Base-by-base conservation (phyloP, 64 coral and sea anemone species). In the Astreopora myriophthalma region DNA sequence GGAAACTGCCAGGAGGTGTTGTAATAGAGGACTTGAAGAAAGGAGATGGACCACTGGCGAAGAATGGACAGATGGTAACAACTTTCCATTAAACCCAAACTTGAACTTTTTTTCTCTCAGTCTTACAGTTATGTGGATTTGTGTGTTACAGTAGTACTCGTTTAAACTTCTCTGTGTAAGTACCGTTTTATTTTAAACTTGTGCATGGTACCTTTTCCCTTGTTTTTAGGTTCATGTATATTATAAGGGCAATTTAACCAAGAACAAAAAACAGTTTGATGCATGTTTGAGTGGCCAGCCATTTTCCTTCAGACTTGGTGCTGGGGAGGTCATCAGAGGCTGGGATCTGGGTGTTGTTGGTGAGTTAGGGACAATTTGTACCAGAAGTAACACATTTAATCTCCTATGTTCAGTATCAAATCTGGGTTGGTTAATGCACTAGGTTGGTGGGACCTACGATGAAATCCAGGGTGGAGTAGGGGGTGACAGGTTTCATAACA, bases 181-280 rank as follows among this genome's bases (percentile, higher is more conserved):
- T n/a, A n/a, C n/a, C n/a, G n/a, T n/a, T n/a, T n/a, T n/a, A n/a
- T n/a, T n/a, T n/a, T 46, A 76, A 39, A 1, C 20, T 76, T 76
- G 34, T 76, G 34, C 44, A 36, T 42, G 34, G 8, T 76, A 20
- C 20, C 1, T 51, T 55, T 55, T 80, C 8, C 38, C 24, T 30
- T 48, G 10, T 44, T 44, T 10, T 42, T 20, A 92, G 90, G 89
- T 96, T 64, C 87, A 76, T 22, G 46, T 96, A 38, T 96, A 83
- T 48, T 96, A 96, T 39, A 92, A 83, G 82, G 94, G 90, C 3
- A 73, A 80, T 26, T 96, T 96, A 74, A 60, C 87, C 5, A 89
- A 91, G 28, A 95, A 76, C 69, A 95, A 86, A 72, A 95, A 91
- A 51, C 87, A 95, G 36, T 95, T 95, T 95, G 93, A 95, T 87